Percentiles rank a stretch among this genome's conserved stretches.
These are phyloP conservation scores for Elephantulus edwardii DNA, from an alignment of 2,113 vertebrate genomes.

Conservation along the genomic window DNA sequence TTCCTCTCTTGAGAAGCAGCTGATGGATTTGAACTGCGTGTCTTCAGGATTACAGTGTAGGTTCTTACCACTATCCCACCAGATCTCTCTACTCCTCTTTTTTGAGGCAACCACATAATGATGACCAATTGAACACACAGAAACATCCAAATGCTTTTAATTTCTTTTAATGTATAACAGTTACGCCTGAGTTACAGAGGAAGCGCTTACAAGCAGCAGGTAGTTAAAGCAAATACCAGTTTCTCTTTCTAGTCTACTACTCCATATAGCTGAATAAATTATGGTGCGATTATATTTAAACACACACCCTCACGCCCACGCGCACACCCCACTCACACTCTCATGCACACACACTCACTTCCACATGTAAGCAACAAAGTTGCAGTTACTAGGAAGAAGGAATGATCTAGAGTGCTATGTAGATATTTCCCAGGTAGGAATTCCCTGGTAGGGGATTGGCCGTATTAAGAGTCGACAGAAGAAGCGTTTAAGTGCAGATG, in stretches of 20 bases:
- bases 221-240: conserved; percentile 99
- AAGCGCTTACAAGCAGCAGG: conserved; percentile 99
- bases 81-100: no score
- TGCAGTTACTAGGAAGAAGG: conserved; percentile 83
- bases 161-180: conserved; percentile 97
- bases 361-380: conserved; percentile 84
- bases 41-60: no score
- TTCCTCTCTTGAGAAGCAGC: no score
- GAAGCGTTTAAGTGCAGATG: conserved; percentile 86
- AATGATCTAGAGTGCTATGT: conserved; percentile 84
- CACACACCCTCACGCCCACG: conserved; percentile 80
- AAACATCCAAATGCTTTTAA: conserved; percentile 61
- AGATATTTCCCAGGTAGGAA: conserved; percentile 82
- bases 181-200: conserved; percentile 99
- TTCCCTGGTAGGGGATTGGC: conserved; percentile 83
- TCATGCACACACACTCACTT: conserved; percentile 67
- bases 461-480: conserved; percentile 83
- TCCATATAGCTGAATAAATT: conserved; percentile 99
- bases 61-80: no score
- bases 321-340: conserved; percentile 45
- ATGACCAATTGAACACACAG: neutral
- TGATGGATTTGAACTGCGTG: no score
- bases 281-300: conserved; percentile 96
- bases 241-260: conserved; percentile 96
- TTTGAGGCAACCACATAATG: neutral